Conservation (phyloP, 37 sponge, comb jelly and placozoan genomes). For the Ephydatia muelleri region DNA sequence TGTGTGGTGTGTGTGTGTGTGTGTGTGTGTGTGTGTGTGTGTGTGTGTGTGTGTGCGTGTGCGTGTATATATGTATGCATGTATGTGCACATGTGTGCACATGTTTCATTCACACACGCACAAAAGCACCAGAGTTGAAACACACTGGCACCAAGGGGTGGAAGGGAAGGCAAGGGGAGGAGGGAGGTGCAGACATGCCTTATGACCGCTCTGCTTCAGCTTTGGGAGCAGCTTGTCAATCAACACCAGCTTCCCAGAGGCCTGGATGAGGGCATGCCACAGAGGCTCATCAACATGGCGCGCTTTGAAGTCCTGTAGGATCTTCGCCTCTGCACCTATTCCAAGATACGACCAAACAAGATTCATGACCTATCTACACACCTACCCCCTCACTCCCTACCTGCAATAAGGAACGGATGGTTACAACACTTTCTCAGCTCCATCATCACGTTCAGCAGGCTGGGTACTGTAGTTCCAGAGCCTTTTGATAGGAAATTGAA, state of each 20-base stretch:
- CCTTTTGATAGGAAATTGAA: slow-evolving; percentile 87
- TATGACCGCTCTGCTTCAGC: slow-evolving; percentile 90
- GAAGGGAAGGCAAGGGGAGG: too few relatives aligned
- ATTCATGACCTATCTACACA: not conserved
- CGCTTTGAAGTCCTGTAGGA: slow-evolving; percentile 67
- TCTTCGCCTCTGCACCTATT: slow-evolving; percentile 86
- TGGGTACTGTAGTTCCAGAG: slow-evolving; percentile 60
- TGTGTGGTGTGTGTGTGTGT: not conserved
- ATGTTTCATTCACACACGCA: too few relatives aligned
- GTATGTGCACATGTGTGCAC: too few relatives aligned
- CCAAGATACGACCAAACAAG: not conserved
- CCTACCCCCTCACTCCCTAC: slow-evolving; percentile 26
- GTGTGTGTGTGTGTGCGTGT: not conserved
- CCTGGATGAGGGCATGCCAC: slow-evolving; percentile 71
- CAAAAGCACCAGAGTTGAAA: too few relatives aligned
- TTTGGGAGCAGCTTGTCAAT: slow-evolving; percentile 93
- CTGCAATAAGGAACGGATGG: slow-evolving; percentile 93
- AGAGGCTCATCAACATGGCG: slow-evolving; percentile 29
- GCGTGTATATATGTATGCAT: not conserved
- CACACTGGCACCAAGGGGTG: too few relatives aligned
- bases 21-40: not conserved
- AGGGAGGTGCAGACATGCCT: too few relatives aligned
- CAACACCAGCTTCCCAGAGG: slow-evolving; percentile 94
- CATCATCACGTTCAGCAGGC: slow-evolving; percentile 95
- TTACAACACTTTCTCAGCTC: slow-evolving; percentile 96